Evolutionary conservation across 2,113 vertebrate genomes (phyloP).

Genomic region (Aythya baeri): DNA sequence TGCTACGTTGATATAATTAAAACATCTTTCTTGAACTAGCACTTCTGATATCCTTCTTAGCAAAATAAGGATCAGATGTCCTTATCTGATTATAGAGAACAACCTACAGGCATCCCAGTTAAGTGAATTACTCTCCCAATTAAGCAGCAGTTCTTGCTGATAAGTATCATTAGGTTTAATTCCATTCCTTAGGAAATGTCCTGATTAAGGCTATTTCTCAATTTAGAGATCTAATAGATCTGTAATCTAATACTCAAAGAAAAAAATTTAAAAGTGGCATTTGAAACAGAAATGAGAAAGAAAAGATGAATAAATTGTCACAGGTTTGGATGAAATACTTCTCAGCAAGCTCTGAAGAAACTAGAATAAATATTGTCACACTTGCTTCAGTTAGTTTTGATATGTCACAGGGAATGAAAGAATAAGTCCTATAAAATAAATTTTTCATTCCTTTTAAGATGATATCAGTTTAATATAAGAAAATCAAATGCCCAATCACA

Average conservation of each 20-base stretch:
- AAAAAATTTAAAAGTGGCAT: background rate
- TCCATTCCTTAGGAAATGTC: constrained; percentile 59
- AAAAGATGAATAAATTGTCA: background rate
- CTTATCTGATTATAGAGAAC: constrained; percentile 68
- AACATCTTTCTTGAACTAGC: constrained; percentile 4
- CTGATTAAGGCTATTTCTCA: constrained; percentile 52
- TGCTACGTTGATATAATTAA: background rate
- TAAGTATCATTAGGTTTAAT: constrained; percentile 71
- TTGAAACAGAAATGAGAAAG: background rate
- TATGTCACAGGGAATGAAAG: background rate
- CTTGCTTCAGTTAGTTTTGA: background rate
- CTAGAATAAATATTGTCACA: background rate
- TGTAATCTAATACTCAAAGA: constrained; percentile 20
- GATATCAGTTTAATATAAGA: background rate
- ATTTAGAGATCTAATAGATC: background rate
- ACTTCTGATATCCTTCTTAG: constrained; percentile 29
- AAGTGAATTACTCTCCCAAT: constrained; percentile 65
- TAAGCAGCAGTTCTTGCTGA: constrained; percentile 60
- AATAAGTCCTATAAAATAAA: background rate
- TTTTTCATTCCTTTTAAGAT: background rate
- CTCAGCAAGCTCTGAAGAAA: background rate
- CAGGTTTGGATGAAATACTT: background rate
- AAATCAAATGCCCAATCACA: background rate
- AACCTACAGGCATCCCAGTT: constrained; percentile 63
- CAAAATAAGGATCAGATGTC: constrained; percentile 58